Conservation (phyloP, 2,888 invertebrate species). For the Brachynemurus nebulosus region DNA sequence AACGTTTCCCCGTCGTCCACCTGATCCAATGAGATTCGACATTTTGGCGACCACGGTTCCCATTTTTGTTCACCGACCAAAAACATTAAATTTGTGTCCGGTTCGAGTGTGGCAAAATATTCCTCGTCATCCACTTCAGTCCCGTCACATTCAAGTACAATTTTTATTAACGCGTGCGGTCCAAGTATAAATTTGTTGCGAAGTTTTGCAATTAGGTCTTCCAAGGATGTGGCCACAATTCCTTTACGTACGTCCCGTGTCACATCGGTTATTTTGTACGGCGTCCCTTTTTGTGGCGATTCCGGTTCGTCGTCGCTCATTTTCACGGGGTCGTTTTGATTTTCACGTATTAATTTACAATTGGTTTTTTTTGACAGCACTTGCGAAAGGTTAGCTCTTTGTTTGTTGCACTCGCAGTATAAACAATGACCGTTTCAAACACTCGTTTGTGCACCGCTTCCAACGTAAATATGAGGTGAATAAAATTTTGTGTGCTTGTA, state of each 20-base stretch:
- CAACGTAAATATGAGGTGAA: no score
- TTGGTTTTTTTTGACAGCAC: no score
- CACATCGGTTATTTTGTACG: conserved; percentile 68
- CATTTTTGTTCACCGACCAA: conserved; percentile 64
- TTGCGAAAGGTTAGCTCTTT: no score
- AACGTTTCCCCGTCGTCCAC: conserved; percentile 40
- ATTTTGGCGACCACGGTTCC: conserved; percentile 47
- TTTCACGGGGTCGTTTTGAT: no score
- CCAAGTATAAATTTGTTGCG: conserved; percentile 55
- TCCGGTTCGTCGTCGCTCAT: conserved; percentile 1
- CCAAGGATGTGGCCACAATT: conserved; percentile 62
- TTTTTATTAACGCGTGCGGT: conserved; percentile 47
- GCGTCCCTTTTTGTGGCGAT: conserved; percentile 35
- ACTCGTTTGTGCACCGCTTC: no score
- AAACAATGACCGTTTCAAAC: no score
- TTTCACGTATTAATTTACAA: no score
- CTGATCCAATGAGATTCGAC: conserved; percentile 45
- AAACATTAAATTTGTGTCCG: conserved; percentile 75
- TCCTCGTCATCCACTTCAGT: conserved; percentile 94
- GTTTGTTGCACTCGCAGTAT: no score
- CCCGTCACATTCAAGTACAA: conserved; percentile 83
- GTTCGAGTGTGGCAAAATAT: conserved; percentile 81
- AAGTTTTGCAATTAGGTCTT: conserved; percentile 63
- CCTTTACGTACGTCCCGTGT: conserved; percentile 70
- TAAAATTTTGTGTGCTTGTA: no score